Percentiles rank a stretch among this genome's conserved stretches.
These are phyloP conservation scores for Nipponia nippon DNA, from an alignment of 2,113 vertebrate species.

Conservation along the genomic window DNA sequence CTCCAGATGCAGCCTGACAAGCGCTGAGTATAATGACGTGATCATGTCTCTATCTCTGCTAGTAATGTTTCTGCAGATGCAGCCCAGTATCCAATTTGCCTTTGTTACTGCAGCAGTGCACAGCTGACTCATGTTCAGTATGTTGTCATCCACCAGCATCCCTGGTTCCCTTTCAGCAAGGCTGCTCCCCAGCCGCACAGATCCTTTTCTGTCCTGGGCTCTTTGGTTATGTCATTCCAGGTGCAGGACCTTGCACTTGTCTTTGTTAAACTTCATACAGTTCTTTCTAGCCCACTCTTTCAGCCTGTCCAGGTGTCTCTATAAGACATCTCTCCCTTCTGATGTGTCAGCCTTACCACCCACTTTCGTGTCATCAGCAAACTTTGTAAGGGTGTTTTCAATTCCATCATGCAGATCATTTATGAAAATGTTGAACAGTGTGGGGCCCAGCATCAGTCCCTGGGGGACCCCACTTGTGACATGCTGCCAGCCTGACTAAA, in stretches of 20 bases:
- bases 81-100: neutral
- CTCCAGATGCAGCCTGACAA: neutral
- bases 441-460: no score
- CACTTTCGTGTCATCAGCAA: neutral
- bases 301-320: neutral
- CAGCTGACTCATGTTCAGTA: neutral
- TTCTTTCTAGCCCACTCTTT: neutral
- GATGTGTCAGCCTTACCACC: neutral
- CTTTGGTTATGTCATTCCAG: neutral
- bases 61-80: neutral
- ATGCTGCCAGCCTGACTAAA: neutral
- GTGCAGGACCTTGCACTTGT: neutral
- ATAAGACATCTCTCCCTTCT: neutral
- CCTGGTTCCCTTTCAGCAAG: neutral
- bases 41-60: no score
- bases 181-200: neutral
- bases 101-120: neutral
- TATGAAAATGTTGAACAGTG: neutral
- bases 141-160: neutral
- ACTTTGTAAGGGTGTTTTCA: neutral
- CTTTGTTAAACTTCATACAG: no score
- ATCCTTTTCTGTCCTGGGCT: neutral
- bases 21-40: neutral
- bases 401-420: accelerated
- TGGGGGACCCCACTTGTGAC: neutral